Evolutionary conservation across 2,113 vertebrate genomes (phyloP).

Genomic region (Bufo gargarizans): DNA sequence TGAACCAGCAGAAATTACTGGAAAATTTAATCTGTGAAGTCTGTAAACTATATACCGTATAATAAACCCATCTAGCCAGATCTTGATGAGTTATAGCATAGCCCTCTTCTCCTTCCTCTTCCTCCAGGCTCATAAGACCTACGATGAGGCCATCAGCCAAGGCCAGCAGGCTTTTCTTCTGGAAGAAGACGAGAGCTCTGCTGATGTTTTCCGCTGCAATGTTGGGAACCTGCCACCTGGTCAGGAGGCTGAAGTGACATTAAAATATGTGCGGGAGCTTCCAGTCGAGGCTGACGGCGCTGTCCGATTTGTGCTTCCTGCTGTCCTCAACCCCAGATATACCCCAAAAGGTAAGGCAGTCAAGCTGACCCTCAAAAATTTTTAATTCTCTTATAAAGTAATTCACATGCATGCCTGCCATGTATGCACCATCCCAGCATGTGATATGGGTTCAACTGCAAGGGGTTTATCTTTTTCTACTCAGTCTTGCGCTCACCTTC

Average conservation of each 20-base stretch:
- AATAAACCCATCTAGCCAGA: background rate
- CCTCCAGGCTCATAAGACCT: conserved; percentile 71
- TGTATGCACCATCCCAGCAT: too few relatives aligned
- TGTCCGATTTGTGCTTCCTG: conserved; percentile 77
- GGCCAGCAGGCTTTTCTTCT: conserved; percentile 78
- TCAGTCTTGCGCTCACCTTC: too few relatives aligned
- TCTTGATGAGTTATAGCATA: background rate
- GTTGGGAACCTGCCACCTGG: conserved; percentile 49
- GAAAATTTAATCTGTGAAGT: background rate
- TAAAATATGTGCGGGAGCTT: conserved; percentile 48
- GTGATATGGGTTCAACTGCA: too few relatives aligned
- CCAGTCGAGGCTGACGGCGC: conserved; percentile 61
- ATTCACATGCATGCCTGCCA: background rate
- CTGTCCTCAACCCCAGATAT: conserved; percentile 81
- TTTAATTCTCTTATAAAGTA: background rate
- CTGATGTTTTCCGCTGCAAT: conserved; percentile 52
- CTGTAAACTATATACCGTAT: background rate
- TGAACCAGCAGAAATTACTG: background rate
- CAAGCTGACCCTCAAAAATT: background rate
- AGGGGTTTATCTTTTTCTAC: too few relatives aligned
- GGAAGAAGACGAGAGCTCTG: conserved; percentile 73
- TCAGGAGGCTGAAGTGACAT: conserved; percentile 43
- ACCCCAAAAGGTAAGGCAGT: conserved; percentile 30
- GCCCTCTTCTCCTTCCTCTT: background rate
- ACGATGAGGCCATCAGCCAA: conserved; percentile 76